Conservation (phyloP, 1,140 invertebrate genomes). For the Bombyx mandarina region DNA sequence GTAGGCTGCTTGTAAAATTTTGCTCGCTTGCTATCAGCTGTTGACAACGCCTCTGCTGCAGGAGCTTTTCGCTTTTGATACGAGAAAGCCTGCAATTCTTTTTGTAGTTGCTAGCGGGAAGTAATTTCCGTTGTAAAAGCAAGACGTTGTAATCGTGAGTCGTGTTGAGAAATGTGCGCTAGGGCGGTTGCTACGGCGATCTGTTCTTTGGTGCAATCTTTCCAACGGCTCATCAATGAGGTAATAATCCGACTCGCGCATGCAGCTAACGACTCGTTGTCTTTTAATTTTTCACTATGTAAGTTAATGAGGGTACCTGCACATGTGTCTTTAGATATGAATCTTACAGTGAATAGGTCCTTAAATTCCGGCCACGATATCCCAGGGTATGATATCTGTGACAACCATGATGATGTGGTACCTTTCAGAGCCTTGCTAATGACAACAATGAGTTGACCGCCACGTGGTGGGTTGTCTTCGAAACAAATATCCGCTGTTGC, state of each 20-base stretch:
- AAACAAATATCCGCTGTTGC: constrained; percentile 19
- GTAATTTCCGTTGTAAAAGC: constrained; percentile 20
- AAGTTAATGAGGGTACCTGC: constrained; percentile 15
- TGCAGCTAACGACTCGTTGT: constrained; percentile 10
- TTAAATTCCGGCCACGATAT: constrained; percentile 33
- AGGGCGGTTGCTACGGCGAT: constrained; percentile 12
- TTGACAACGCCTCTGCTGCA: neutral
- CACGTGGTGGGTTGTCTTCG: constrained; percentile 6
- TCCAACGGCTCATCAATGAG: constrained; percentile 10
- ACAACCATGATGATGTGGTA: constrained; percentile 26
- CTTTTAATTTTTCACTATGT: constrained; percentile 9
- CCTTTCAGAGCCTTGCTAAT: constrained; percentile 23
- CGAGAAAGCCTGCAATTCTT: constrained; percentile 18
- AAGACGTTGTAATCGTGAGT: constrained; percentile 15
- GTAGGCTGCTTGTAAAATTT: constrained; percentile 1
- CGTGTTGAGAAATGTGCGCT: constrained; percentile 15
- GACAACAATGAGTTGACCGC: constrained; percentile 11
- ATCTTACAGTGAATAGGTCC: constrained; percentile 14
- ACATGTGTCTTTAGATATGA: constrained; percentile 4
- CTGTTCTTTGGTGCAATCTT: constrained; percentile 9
- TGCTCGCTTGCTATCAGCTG: constrained; percentile 2
- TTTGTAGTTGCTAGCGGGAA: constrained; percentile 14
- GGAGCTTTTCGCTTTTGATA: constrained; percentile 9
- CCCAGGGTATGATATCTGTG: constrained; percentile 26
- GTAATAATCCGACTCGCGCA: constrained; percentile 9